Base-by-base conservation (phyloP, 2,113 vertebrate genomes). In the Takifugu bimaculatus region DNA sequence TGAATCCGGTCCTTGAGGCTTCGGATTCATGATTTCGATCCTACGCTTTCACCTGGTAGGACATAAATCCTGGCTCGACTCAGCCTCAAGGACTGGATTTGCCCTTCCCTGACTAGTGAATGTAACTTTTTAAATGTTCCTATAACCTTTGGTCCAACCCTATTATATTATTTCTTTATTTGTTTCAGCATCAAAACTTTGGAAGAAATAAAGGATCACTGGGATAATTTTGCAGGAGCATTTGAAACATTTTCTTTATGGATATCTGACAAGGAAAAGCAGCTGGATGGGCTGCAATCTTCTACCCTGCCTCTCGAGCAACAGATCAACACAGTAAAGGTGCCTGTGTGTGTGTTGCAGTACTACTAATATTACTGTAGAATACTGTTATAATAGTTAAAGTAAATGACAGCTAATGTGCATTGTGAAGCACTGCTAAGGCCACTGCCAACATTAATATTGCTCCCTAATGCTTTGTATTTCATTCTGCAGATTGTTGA, bases 201-300 rank as follows among this genome's bases (percentile, higher is more conserved):
- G 83, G 94, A 97, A 87, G 91, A 89, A 64, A 92, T 96, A 92
- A 96, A 93, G 90, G 86, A 62, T 76, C 93, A 94, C 66, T 99
- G 97, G 97, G 90, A 95, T 80, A 87, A 86, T 68, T 98, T 98
- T 89, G 90, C 90, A 81, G 88, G 54, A 79, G 92, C 88, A 71
- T 96, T 94, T 93, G 94, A 97, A 84, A 79, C 84, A 45, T 91
- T 97, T 79, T 96, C 93, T 61, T 20, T 73, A 57, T 99, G 97
- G 97, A 96, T 98, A 83, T 91, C 91, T 75, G 91, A 93, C 72
- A 95, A 93, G 79, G 94, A 96, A 85, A 94, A 94, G 71, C 90
- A 93, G 74, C 78, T 98, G 78, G 89, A 91, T 71, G 73, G 53
- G 44, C 65, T 95, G 81, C 95, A 94, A 87, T 82, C 80, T 5